Conservation (phyloP, 2,797 vertebrate species). For the Euphonia xanthogaster region DNA sequence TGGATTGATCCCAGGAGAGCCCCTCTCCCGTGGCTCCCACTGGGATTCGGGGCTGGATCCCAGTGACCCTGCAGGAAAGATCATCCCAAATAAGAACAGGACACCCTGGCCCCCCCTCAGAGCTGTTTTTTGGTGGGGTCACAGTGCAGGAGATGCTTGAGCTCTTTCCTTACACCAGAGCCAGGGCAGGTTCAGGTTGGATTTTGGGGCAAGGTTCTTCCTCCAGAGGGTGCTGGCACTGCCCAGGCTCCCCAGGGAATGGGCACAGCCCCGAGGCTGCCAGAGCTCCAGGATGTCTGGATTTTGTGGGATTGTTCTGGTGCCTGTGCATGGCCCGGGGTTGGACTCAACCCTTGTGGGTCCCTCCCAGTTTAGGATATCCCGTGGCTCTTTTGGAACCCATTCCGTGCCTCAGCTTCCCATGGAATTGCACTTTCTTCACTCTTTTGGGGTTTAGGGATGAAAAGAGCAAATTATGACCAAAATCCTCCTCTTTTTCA, state of each 20-base stretch:
- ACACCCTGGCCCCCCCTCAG: rapidly evolving
- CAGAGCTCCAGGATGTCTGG: rapidly evolving
- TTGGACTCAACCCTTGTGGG: rapidly evolving
- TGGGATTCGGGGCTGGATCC: rapidly evolving
- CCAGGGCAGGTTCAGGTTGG: rapidly evolving
- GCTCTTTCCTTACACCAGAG: not conserved
- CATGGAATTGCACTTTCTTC: rapidly evolving
- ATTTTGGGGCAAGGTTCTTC: not conserved
- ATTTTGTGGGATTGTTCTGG: rapidly evolving
- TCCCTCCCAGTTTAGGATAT: not conserved
- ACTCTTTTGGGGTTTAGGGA: not conserved
- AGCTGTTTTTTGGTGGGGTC: rapidly evolving
- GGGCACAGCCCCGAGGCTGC: not conserved
- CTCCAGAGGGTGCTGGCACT: not conserved
- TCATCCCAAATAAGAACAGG: not conserved
- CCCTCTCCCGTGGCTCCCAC: too few species aligned
- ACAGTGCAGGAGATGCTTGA: rapidly evolving
- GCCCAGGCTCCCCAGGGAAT: not conserved
- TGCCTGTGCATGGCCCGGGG: not conserved
- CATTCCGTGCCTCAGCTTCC: not conserved
- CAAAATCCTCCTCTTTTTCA: not conserved
- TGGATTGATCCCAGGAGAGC: not conserved
- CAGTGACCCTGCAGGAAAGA: not conserved
- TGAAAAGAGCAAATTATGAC: not conserved
- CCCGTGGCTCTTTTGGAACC: not conserved